Evolutionary conservation across 2,888 invertebrate genomes (phyloP).

Genomic region (Drosophila infuscata): DNA sequence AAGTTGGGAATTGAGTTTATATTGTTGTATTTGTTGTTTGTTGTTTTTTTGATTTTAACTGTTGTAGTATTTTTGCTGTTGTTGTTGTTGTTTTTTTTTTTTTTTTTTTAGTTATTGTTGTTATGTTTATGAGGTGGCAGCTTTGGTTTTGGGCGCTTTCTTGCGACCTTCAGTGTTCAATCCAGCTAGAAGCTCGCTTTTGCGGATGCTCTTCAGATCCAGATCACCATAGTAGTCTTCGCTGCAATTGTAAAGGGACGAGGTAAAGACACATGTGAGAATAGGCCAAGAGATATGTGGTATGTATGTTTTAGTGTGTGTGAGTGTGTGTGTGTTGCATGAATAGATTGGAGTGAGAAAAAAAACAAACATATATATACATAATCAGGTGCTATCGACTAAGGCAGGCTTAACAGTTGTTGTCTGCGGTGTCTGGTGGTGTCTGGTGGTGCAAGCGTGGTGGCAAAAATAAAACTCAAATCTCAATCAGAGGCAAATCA

Average conservation of each 20-base stretch:
- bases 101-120: slow-evolving; percentile 41
- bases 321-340: slow-evolving; percentile 15
- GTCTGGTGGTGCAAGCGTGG: slow-evolving; percentile 55
- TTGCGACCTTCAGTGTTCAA: slow-evolving; percentile 85
- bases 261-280: slow-evolving; percentile 77
- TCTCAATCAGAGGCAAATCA: slow-evolving; percentile 55
- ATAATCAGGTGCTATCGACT: slow-evolving; percentile 23
- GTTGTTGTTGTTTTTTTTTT: slow-evolving; percentile 19
- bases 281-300: slow-evolving; percentile 83
- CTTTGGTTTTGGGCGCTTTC: slow-evolving; percentile 86
- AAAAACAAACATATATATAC: slow-evolving; percentile 1
- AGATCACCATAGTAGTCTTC: slow-evolving; percentile 98
- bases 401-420: background rate
- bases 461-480: slow-evolving; percentile 30
- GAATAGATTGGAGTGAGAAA: slow-evolving; percentile 34
- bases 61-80: slow-evolving; percentile 50
- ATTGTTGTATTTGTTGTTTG: slow-evolving; percentile 55
- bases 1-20: slow-evolving; percentile 61
- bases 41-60: slow-evolving; percentile 47
- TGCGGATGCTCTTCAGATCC: slow-evolving; percentile 97
- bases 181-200: slow-evolving; percentile 95
- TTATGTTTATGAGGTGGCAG: slow-evolving; percentile 81
- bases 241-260: slow-evolving; percentile 88
- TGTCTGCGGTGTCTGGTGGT: background rate
- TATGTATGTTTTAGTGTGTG: slow-evolving; percentile 18